These are phyloP conservation scores for Cerceris ruficornis DNA, from an alignment of 2,888 invertebrate species.

Conservation along the genomic window DNA sequence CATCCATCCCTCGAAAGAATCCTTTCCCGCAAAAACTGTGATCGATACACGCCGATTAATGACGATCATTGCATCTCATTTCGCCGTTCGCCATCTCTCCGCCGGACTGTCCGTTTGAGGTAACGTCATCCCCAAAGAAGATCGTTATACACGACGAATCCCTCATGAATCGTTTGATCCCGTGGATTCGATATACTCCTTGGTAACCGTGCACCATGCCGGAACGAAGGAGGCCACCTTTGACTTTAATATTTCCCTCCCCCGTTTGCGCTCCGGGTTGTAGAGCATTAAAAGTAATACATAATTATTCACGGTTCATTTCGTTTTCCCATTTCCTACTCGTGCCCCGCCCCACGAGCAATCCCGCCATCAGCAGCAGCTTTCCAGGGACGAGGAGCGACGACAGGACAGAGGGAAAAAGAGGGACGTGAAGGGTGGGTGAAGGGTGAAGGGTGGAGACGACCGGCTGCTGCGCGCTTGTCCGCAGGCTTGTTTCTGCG, in stretches of 20 bases:
- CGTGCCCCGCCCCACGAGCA: conserved; percentile 45
- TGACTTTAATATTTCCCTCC: conserved; percentile 67
- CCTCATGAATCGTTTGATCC: conserved; percentile 64
- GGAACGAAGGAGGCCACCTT: conserved; percentile 71
- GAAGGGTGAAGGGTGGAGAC: conserved; percentile 13
- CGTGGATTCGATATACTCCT: conserved; percentile 3
- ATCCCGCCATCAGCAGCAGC: conserved; percentile 48
- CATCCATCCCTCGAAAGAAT: no score
- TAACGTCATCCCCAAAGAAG: conserved; percentile 12
- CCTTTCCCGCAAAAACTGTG: no score
- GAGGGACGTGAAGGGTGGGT: conserved; percentile 13
- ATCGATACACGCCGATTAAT: no score
- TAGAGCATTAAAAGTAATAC: conserved; percentile 71
- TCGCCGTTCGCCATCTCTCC: neutral
- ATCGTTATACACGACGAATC: conserved; percentile 54
- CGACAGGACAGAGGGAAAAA: conserved; percentile 28
- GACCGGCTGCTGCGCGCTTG: conserved; percentile 40
- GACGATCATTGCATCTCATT: neutral
- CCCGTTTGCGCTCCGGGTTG: conserved; percentile 38
- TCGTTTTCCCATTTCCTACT: conserved; percentile 75
- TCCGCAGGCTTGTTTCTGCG: conserved; percentile 62
- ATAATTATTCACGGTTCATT: conserved; percentile 76
- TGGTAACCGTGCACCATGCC: conserved; percentile 17
- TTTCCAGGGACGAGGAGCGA: conserved; percentile 27
- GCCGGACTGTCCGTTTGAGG: neutral